phyloP scores from a whole-genome alignment of 2,888 invertebrate genomes.

The Melieria omissa region DNA sequence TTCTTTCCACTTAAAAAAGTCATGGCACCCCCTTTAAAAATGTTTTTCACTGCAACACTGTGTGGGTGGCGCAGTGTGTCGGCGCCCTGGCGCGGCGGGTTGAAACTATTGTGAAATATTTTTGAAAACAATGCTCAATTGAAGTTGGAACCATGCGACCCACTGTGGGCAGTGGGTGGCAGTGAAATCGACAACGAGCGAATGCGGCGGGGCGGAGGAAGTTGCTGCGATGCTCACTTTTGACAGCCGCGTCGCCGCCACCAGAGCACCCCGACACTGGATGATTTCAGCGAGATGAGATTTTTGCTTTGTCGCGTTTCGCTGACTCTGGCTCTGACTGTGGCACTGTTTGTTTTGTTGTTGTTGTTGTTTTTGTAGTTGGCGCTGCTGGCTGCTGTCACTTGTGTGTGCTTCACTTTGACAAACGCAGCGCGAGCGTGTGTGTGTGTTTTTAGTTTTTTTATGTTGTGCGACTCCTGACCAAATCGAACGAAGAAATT shows the following conservation, averaged over 20 bases:
- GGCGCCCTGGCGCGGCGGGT: slow-evolving; percentile 3
- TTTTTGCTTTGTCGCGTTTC: slow-evolving; percentile 60
- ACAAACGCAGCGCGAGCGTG: slow-evolving; percentile 58
- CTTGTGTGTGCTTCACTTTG: slow-evolving; percentile 47
- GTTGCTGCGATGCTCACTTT: slow-evolving; percentile 19
- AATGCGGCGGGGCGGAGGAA: not conserved
- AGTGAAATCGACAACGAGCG: not conserved
- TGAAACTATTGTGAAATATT: slow-evolving; percentile 28
- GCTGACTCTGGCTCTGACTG: slow-evolving; percentile 34
- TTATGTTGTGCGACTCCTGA: slow-evolving; percentile 52
- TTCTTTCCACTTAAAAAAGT: no score
- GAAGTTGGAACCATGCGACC: slow-evolving; percentile 4
- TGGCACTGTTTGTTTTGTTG: slow-evolving; percentile 7
- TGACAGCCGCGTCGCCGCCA: slow-evolving; percentile 8
- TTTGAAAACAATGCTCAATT: slow-evolving; percentile 1
- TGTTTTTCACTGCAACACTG: no score
- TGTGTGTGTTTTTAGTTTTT: slow-evolving; percentile 39
- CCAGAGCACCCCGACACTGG: not conserved
- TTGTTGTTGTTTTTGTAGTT: slow-evolving; percentile 42
- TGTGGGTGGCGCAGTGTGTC: not conserved
- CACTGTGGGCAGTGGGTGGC: not conserved
- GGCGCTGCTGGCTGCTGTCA: slow-evolving; percentile 51
- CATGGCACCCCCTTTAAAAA: no score
- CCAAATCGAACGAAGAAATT: slow-evolving; percentile 48
- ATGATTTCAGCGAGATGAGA: slow-evolving; percentile 42